phyloP scores from a whole-genome alignment of 2,797 vertebrate genomes.

The Tokudaia muenninki region DNA sequence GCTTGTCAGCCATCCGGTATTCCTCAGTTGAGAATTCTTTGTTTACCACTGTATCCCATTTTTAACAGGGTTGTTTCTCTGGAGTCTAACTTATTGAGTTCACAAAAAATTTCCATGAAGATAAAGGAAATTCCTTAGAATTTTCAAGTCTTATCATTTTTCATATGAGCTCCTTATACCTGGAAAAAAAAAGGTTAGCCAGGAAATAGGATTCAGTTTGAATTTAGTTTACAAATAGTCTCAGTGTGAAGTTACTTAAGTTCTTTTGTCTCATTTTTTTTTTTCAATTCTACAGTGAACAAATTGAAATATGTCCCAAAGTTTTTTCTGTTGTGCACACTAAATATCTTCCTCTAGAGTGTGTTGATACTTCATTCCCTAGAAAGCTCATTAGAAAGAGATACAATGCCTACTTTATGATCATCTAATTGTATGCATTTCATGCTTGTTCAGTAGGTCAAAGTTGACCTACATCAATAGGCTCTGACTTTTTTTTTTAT shows the following conservation, averaged over 20 bases:
- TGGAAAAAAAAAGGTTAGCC: not conserved
- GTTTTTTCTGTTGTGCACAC: not conserved
- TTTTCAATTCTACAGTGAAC: not conserved
- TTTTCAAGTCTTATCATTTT: not conserved
- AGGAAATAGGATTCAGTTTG: fast-evolving
- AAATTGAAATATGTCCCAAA: not conserved
- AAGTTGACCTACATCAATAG: not conserved
- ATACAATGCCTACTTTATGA: not conserved
- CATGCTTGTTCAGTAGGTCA: fast-evolving
- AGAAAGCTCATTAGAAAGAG: not conserved
- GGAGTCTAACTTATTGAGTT: too few species aligned
- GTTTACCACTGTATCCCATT: too few species aligned
- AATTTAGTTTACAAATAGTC: not conserved
- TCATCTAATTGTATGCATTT: not conserved
- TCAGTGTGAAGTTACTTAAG: not conserved
- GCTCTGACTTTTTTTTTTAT: not conserved
- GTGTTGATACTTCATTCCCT: not conserved
- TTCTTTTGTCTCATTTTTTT: not conserved
- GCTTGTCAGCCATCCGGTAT: too few species aligned
- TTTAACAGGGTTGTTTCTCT: too few species aligned
- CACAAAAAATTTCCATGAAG: not conserved
- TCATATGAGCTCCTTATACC: not conserved
- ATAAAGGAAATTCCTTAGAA: not conserved
- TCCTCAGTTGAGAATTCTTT: too few species aligned
- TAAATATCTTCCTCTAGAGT: not conserved